A percentile compares a stretch with the other conserved stretches of the same genome.
Evolutionary conservation across 2,888 invertebrate genomes (phyloP).

Genomic region (Ctena decussata): DNA sequence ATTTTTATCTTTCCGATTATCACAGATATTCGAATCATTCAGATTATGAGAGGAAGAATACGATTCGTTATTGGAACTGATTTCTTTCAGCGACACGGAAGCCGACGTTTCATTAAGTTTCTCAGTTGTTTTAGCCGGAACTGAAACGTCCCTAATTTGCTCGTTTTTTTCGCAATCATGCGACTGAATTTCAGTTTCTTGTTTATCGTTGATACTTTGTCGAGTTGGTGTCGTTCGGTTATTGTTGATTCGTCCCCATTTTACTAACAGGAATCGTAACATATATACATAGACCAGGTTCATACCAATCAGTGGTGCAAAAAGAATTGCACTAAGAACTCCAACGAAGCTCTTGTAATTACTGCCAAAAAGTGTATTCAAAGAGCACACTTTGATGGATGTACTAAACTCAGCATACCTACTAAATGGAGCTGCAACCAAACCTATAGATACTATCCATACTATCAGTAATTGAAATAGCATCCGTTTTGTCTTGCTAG

Average conservation of each 20-base stretch:
- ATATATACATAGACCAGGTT: not conserved
- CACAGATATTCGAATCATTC: too few species aligned
- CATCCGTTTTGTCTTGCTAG: not conserved
- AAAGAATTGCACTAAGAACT: not conserved
- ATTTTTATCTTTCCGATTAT: too few species aligned
- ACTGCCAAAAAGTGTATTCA: not conserved
- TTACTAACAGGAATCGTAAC: not conserved
- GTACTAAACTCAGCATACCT: not conserved
- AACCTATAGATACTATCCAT: not conserved
- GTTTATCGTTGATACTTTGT: too few species aligned
- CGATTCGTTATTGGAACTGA: too few species aligned
- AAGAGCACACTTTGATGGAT: not conserved
- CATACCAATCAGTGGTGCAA: not conserved
- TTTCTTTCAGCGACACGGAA: too few species aligned
- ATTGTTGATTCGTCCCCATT: not conserved
- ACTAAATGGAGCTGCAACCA: not conserved
- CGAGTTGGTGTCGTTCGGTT: too few species aligned
- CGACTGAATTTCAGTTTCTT: too few species aligned
- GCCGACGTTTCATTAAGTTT: too few species aligned
- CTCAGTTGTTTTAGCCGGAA: too few species aligned
- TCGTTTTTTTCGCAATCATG: too few species aligned
- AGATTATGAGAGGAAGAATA: too few species aligned
- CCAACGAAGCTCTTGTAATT: not conserved
- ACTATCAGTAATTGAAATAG: not conserved
- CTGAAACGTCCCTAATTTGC: too few species aligned